Evolutionary conservation across 2,797 vertebrate genomes (phyloP).

Genomic region (Tamandua tetradactyla): DNA sequence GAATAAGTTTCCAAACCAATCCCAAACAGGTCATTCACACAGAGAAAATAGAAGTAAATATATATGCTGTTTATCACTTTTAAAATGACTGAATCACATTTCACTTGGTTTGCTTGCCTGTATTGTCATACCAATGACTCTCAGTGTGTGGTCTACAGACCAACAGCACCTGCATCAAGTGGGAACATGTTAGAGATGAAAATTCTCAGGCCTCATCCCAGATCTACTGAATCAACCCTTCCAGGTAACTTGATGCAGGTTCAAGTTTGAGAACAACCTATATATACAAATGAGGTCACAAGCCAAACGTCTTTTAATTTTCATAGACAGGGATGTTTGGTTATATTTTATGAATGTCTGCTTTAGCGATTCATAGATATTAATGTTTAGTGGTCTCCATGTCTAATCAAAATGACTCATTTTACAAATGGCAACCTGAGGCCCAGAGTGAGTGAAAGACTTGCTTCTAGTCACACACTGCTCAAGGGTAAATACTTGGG

Average conservation of each 20-base stretch:
- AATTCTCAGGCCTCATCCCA: background rate
- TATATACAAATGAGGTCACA: background rate
- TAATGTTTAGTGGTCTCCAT: background rate
- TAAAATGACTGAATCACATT: background rate
- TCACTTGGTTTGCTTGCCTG: background rate
- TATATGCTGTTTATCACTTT: background rate
- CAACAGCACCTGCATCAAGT: background rate
- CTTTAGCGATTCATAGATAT: no score
- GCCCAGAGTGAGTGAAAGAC: background rate
- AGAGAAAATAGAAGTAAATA: background rate
- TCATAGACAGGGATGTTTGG: background rate
- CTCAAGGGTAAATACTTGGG: background rate
- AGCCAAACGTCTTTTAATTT: background rate
- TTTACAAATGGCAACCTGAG: background rate
- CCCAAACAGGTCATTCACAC: background rate
- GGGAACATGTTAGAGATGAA: background rate
- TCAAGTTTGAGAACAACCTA: background rate
- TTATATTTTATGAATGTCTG: background rate
- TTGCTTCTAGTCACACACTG: background rate
- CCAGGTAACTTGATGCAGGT: background rate
- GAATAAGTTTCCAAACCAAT: background rate
- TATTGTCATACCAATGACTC: background rate
- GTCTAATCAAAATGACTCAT: background rate
- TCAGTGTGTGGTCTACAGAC: no score
- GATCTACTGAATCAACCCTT: background rate